Percentiles rank a stretch among this genome's conserved stretches.
These are phyloP conservation scores for Tenthredo mesomela DNA, from an alignment of 2,888 invertebrate genomes.

Conservation along the genomic window DNA sequence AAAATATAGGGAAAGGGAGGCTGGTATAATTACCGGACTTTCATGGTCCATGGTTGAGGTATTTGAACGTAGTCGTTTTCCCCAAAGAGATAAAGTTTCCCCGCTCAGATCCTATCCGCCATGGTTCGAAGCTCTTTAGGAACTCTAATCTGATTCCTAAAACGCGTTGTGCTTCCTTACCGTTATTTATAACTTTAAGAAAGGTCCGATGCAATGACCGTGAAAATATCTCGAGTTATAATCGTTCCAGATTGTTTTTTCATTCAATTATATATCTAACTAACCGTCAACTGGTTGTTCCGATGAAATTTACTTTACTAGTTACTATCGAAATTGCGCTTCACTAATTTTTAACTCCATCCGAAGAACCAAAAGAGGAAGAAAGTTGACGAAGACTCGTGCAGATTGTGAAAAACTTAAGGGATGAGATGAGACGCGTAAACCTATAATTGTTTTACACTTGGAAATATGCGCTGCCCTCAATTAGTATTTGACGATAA, in stretches of 20 bases:
- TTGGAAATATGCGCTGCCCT: not conserved
- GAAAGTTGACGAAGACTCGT: not conserved
- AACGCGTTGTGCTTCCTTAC: not conserved
- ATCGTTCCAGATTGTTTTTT: not conserved
- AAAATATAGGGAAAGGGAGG: not conserved
- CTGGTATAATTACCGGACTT: conserved; percentile 23
- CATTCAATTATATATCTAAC: conserved; percentile 59
- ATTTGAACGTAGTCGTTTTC: not conserved
- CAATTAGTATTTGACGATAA: not conserved
- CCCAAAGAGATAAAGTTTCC: not conserved
- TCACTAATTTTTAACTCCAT: conserved; percentile 36
- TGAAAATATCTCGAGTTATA: not conserved
- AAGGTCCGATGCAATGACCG: not conserved
- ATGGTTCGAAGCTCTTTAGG: not conserved
- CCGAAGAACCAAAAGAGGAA: not conserved
- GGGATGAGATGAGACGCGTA: not conserved
- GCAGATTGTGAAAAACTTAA: not conserved
- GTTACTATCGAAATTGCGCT: not conserved
- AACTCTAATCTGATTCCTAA: conserved; percentile 18
- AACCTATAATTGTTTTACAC: not conserved
- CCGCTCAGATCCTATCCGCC: not conserved
- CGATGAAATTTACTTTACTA: not conserved
- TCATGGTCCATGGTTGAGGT: not conserved
- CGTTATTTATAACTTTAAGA: not conserved
- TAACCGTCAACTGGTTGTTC: conserved; percentile 32